phyloP scores from a whole-genome alignment of 2,113 vertebrate genomes.

The Patagioenas fasciata region DNA sequence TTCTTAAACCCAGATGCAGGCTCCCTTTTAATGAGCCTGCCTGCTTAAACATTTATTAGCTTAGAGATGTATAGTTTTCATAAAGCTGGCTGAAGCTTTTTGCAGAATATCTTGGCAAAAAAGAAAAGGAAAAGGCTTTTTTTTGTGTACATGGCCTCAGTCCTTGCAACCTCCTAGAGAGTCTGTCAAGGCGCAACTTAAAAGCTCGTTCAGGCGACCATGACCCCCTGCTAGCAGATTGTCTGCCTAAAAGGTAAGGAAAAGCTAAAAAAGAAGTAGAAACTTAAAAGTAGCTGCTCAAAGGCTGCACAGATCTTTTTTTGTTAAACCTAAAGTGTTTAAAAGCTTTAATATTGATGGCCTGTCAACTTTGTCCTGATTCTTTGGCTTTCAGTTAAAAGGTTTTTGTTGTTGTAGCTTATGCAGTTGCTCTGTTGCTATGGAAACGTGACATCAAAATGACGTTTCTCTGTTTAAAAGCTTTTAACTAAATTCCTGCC shows the following conservation, averaged over 20 bases:
- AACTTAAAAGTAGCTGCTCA: conserved; percentile 74
- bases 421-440: conserved; percentile 92
- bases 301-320: conserved; percentile 71
- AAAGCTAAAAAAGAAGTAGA: conserved; percentile 70
- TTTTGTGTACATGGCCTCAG: conserved; percentile 58
- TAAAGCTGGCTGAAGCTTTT: conserved; percentile 53
- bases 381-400: conserved; percentile 99
- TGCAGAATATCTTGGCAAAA: conserved; percentile 46
- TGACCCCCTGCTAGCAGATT: conserved; percentile 70
- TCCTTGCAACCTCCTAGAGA: conserved; percentile 67
- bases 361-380: conserved; percentile 86
- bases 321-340: conserved; percentile 79
- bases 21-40: conserved; percentile 49
- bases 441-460: conserved; percentile 98
- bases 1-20: conserved; percentile 30
- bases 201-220: conserved; percentile 72
- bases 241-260: conserved; percentile 72
- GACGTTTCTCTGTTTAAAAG: conserved; percentile 99
- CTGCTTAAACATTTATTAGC: conserved; percentile 66
- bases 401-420: conserved; percentile 96
- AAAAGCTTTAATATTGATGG: conserved; percentile 90
- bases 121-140: background rate
- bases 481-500: conserved; percentile 99
- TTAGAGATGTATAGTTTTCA: conserved; percentile 55
- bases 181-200: conserved; percentile 75